Evolutionary conservation across 64 coral and sea anemone genomes (phyloP).

Genomic region (Montipora foliosa): DNA sequence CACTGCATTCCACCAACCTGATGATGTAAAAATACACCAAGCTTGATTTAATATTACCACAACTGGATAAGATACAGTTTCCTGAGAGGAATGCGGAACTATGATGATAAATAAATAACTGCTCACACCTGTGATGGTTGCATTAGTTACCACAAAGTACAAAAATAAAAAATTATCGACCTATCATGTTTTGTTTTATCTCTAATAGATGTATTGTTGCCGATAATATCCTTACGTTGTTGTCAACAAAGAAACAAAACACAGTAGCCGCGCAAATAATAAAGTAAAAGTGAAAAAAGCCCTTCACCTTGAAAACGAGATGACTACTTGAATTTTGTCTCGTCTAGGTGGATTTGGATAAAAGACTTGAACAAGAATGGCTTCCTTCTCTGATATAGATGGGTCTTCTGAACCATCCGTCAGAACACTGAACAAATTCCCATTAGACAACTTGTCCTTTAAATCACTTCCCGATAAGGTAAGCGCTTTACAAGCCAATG

Average conservation of each 20-base stretch:
- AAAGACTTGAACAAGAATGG: conserved; percentile 75
- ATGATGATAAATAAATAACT: background rate
- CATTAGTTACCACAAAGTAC: background rate
- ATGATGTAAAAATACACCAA: conserved; percentile 12
- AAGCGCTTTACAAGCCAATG: too few species aligned
- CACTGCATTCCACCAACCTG: conserved; percentile 61
- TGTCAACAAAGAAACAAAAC: background rate
- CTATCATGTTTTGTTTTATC: background rate
- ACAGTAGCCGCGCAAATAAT: too few species aligned
- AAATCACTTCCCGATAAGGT: background rate
- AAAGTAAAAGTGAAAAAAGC: background rate
- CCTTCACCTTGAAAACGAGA: conserved; percentile 52
- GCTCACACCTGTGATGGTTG: background rate
- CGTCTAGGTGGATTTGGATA: conserved; percentile 64
- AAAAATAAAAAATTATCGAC: background rate
- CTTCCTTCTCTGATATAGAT: conserved; percentile 69
- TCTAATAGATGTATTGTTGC: background rate
- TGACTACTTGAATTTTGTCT: conserved; percentile 68
- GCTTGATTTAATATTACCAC: background rate
- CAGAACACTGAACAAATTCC: conserved; percentile 78
- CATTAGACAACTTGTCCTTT: conserved; percentile 50
- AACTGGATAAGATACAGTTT: background rate
- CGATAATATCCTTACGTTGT: background rate
- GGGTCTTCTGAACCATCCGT: conserved; percentile 76
- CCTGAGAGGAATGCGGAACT: background rate